Evolutionary conservation across 2,113 vertebrate species (phyloP), one percentile per base, ranked within the genome.

Genomic region (Limanda limanda): DNA sequence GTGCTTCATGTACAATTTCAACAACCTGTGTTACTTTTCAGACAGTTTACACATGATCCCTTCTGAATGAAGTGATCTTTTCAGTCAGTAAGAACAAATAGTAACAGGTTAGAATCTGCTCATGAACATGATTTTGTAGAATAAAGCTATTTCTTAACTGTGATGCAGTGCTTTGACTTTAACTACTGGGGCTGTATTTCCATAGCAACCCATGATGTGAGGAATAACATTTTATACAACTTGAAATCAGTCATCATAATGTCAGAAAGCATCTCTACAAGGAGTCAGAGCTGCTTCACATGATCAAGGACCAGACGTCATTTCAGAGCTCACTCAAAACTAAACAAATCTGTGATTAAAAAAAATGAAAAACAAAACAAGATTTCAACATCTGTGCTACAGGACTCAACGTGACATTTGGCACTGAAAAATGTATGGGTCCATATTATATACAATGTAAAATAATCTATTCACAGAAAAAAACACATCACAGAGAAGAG

Each of bases 381-480:
- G 54, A 64, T 20, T 67, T 54, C 61, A n/a, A 57, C 15, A 42
- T 52, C 68, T 77, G 31, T 40, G 68, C 76, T 62, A 76, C 78
- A 64, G 37, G 66, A 76, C 71, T 80, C 57, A n/a, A 40, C 14
- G 17, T 75, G 47, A 82, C 48, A 35, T 86, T 89, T 92, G 88
- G 88, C 89, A 92, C 82, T 73, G 77, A 73, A 73, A 81, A 62
- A 69, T 40, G 59, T 82, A 54, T 68, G 78, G 78, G 81, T 90
- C 83, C 76, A 70, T 62, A 64, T 56, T 76, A 79, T 78, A 71
- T 76, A 87, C 77, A 82, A 31, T 18, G 52, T 68, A 52, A 66
- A 82, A 67, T 69, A 1, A 52, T 87, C 21, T 78, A 51, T 65
- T 78, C 73, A 86, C 71, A 80, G 56, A 71, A 57, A 75, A 79